Percentiles rank a stretch among this genome's conserved stretches.
Evolutionary conservation across 2,888 invertebrate species (phyloP).

Genomic region (Chrysolina oricalcia): DNA sequence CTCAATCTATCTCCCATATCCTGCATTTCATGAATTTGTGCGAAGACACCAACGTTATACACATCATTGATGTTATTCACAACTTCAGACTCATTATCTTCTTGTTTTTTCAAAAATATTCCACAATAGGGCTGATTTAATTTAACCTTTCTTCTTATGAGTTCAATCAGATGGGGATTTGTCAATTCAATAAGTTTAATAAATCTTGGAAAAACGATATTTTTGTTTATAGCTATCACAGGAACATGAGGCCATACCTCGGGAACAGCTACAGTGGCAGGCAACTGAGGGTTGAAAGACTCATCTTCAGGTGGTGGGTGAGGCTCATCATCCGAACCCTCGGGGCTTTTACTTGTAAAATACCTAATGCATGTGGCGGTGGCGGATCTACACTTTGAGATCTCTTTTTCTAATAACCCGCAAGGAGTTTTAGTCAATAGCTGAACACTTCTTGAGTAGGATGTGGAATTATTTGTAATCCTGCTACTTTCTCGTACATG

Average conservation of each 20-base stretch:
- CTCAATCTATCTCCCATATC: constrained; percentile 92
- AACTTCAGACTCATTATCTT: constrained; percentile 90
- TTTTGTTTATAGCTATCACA: constrained; percentile 92
- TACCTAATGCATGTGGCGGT: constrained; percentile 42
- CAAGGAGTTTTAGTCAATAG: background rate
- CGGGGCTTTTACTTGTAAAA: constrained; percentile 56
- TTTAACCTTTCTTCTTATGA: constrained; percentile 94
- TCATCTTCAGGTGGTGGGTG: constrained; percentile 65
- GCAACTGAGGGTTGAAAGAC: constrained; percentile 76
- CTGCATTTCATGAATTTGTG: constrained; percentile 98
- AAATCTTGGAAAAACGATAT: constrained; percentile 98
- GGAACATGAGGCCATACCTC: constrained; percentile 98
- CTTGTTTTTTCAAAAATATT: constrained; percentile 94
- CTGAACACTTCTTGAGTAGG: background rate
- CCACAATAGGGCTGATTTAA: constrained; percentile 98
- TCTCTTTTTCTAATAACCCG: constrained; percentile 30
- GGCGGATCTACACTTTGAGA: constrained; percentile 25
- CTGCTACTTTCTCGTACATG: constrained; percentile 1
- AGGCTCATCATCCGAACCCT: constrained; percentile 60
- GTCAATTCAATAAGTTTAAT: constrained; percentile 97
- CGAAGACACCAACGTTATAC: constrained; percentile 94
- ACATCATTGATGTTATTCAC: constrained; percentile 89
- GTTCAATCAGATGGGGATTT: constrained; percentile 89
- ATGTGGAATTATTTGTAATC: background rate
- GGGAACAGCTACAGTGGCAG: constrained; percentile 94